Conservation (phyloP, 1,140 invertebrate species). For the Tetragonula clypearis region DNA sequence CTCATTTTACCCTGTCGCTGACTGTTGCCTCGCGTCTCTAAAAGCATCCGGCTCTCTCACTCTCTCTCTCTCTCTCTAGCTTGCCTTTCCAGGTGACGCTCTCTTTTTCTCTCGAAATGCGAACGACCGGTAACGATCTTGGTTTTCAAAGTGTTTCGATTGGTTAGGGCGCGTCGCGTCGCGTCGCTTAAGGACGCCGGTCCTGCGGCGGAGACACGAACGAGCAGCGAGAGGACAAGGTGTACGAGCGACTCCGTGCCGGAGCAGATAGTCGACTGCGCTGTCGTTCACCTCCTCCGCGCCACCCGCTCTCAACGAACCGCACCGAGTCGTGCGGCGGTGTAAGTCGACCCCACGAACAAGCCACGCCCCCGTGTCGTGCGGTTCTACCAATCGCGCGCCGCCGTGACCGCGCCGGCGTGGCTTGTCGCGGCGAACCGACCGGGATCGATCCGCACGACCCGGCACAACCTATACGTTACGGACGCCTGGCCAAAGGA, state of each 20-base stretch:
- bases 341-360: constrained; percentile 22
- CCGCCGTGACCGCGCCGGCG: constrained; percentile 29
- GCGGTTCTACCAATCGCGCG: constrained; percentile 50
- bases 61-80: not conserved
- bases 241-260: constrained; percentile 67
- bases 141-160: not conserved
- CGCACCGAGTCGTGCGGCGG: constrained; percentile 44
- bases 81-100: not conserved
- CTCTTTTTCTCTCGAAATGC: too few relatives aligned
- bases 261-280: constrained; percentile 75
- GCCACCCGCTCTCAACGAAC: constrained; percentile 60
- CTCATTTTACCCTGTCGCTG: constrained; percentile 26
- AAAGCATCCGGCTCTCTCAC: not conserved
- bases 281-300: constrained; percentile 68
- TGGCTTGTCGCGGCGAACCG: constrained; percentile 45
- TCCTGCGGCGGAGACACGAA: constrained; percentile 62
- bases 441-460: constrained; percentile 56
- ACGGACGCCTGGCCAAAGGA: constrained; percentile 37
- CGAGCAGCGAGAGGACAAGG: constrained; percentile 55
- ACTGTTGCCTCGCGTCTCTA: not conserved
- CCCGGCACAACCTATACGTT: constrained; percentile 31
- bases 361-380: constrained; percentile 41
- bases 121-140: not conserved
- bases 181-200: constrained; percentile 22
- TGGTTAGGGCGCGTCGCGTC: not conserved